Conservation (phyloP, 2,113 vertebrate species). For the Pygoscelis antarcticus region DNA sequence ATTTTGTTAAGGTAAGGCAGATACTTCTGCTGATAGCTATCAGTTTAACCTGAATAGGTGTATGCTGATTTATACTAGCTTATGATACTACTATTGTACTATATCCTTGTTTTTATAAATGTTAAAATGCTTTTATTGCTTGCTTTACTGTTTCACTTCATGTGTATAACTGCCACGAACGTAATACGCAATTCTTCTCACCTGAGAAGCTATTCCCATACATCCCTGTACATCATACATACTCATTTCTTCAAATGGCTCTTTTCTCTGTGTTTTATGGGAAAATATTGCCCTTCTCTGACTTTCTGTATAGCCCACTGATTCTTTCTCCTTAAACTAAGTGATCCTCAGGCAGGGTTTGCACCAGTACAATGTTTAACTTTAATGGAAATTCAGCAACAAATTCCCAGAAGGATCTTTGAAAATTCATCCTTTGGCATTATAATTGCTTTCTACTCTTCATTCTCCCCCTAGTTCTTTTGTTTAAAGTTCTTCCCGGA, state of each 20-base stretch:
- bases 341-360: not conserved
- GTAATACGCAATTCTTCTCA: not conserved
- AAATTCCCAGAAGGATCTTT: not conserved
- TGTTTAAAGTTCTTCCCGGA: not conserved
- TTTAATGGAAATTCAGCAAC: not conserved
- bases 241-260: not conserved
- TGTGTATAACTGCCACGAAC: not conserved
- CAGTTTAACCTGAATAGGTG: not conserved
- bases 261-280: not conserved
- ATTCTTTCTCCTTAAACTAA: not conserved
- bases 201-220: not conserved
- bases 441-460: not conserved
- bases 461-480: not conserved
- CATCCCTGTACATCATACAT: not conserved
- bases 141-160: not conserved
- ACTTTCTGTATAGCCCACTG: not conserved
- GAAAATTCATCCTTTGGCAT: slow-evolving; percentile 13
- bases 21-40: not conserved
- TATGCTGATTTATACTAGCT: not conserved
- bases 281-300: slow-evolving; percentile 2
- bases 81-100: not conserved
- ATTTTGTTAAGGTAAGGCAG: not conserved
- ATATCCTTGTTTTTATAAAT: not conserved
- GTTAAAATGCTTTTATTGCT: not conserved
- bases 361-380: not conserved